Percentiles rank a stretch among this genome's conserved stretches.
These are phyloP conservation scores for Nettapus auritus DNA, from an alignment of 2,113 vertebrate genomes.

Conservation along the genomic window DNA sequence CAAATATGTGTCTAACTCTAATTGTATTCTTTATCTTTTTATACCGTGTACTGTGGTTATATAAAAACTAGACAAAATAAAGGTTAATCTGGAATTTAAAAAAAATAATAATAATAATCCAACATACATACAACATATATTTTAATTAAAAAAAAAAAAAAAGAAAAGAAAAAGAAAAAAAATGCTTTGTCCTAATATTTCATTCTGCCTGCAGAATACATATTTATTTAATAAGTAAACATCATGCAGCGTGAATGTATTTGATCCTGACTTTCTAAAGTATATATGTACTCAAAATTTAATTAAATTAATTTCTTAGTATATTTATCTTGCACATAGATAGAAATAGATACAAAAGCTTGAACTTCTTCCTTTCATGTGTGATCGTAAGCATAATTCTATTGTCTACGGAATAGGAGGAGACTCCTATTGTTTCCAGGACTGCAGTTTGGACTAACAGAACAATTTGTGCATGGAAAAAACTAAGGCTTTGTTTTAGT, in stretches of 20 bases:
- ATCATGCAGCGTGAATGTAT: rapidly evolving
- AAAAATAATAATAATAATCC: too few species aligned
- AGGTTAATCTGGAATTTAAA: not conserved
- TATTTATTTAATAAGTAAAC: not conserved
- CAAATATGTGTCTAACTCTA: not conserved
- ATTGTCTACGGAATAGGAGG: not conserved
- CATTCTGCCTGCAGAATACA: not conserved
- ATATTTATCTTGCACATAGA: not conserved
- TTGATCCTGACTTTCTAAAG: not conserved
- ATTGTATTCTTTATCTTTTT: not conserved
- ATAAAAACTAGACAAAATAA: not conserved
- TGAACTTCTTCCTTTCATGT: not conserved
- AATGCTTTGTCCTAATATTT: not conserved
- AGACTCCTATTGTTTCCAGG: not conserved
- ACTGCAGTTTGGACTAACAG: not conserved
- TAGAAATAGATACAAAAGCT: rapidly evolving
- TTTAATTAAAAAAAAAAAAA: not conserved
- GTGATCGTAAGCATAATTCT: not conserved
- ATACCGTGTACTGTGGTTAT: not conserved
- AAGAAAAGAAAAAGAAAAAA: too few species aligned
- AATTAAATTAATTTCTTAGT: not conserved
- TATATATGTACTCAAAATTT: not conserved
- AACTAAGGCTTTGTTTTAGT: not conserved
- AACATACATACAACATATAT: too few species aligned
- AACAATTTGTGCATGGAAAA: not conserved